Base-by-base conservation (phyloP, 2,888 invertebrate genomes). In the Augochlorella aurata region DNA sequence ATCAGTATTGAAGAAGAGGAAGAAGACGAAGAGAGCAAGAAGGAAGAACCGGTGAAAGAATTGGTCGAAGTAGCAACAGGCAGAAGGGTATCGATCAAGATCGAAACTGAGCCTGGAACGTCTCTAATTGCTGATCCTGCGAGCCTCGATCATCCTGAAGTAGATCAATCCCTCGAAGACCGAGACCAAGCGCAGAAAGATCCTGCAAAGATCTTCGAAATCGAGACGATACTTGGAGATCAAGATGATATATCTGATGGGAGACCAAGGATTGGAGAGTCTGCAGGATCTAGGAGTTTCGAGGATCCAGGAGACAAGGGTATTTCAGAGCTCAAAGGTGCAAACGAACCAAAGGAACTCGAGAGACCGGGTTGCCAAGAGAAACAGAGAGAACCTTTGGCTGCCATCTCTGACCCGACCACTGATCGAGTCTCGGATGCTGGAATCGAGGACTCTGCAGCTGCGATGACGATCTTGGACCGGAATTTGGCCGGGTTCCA, bases 1-100 rank as follows among this genome's bases (percentile, higher is more conserved):
- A 85, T 89, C 68, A 90, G 90, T 61, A 90, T 91, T 76, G 89
- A 90, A 75, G 90, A 91, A 49, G 91, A 89, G 24, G 87, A 89
- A 49, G 88, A 89, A 9, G 49, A 68, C 16, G 73, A 80, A 2
- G 86, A 66, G 10, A 63, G 66, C n/a, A 47, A 68, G 0, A 71
- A 68, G 10, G 52, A 68, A 16, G 5, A 61, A 7, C 0, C n/a
- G 5, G 21, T n/a, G 0, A 50, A 24, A 45, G 76, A 77, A 16
- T 38, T 29, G 18, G 54, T 49, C 9, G 61, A 71, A n/a, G 45
- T 1, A 18, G 5, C 65, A 14, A 14, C 58, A 5, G 58, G 58
- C 7, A 58, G 58, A 5, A 58, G 58, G 2, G 24, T 58, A 24
- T 58, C 58, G 58, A 58, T 58, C 24, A 24, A 21, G 2, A 58